A percentile compares a stretch with the other conserved stretches of the same genome.
Evolutionary conservation across 2,113 vertebrate species (phyloP).

Genomic region (Propithecus coquereli): DNA sequence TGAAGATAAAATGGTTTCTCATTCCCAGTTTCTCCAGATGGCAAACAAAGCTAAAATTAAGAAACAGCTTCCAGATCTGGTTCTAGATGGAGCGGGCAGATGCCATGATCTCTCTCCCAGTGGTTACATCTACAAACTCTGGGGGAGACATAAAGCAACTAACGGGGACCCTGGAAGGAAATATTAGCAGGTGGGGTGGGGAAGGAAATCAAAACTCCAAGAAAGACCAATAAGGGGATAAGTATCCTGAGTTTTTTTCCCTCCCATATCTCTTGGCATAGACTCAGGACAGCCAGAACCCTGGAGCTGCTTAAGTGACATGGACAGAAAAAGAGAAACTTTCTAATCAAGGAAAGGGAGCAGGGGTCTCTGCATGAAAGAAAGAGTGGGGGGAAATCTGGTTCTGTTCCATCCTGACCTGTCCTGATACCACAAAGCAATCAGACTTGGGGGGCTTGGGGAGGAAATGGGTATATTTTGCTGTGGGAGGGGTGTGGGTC

Average conservation of each 20-base stretch:
- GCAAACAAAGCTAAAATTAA: constrained; percentile 28
- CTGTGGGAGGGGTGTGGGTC: neutral
- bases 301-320: neutral
- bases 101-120: neutral
- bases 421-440: neutral
- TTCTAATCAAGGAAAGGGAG: neutral
- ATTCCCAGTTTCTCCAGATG: neutral
- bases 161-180: neutral
- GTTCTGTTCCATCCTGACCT: neutral
- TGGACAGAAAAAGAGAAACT: neutral
- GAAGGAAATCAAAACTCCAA: neutral
- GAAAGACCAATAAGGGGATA: neutral
- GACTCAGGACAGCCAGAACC: neutral
- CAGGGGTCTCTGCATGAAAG: neutral
- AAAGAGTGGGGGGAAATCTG: neutral
- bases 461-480: neutral
- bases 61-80: neutral
- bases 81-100: neutral
- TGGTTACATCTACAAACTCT: neutral
- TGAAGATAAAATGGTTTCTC: constrained; percentile 24
- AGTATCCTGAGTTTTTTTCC: neutral
- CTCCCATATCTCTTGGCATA: neutral
- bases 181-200: neutral
- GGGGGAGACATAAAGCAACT: neutral
- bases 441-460: neutral